Base-by-base conservation (phyloP, 2,888 invertebrate species). In the Oxystoma pomonae region DNA sequence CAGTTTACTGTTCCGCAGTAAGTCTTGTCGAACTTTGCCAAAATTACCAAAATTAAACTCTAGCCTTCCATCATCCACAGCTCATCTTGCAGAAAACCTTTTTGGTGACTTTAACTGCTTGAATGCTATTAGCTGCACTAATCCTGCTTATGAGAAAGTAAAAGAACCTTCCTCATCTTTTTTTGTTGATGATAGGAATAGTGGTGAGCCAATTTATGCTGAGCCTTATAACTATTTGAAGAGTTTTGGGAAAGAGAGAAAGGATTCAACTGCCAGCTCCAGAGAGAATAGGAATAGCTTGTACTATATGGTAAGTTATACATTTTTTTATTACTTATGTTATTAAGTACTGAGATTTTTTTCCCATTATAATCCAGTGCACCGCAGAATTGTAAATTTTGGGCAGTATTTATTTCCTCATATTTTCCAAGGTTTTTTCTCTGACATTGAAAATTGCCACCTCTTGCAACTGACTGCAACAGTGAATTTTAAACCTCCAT, bases 151-250 rank as follows among this genome's bases (percentile, higher is more conserved):
- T 67, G 77, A 75, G 55, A 73, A 72, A 52, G 72, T 79, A 56
- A 75, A 71, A 64, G 77, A 78, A 67, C 72, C 76, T 7, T 62
- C 74, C 67, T 76, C 76, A 17, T 72, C 70, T 56, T 80, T 80
- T 75, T 79, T 78, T 73, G 74, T 78, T 59, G 67, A 69, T 50
- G 55, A 22, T 5, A 71, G 69, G 18, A 76, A 73, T 50, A 71
- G 70, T 35, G 77, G 82, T 21, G 87, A 87, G 69, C 87, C 86
- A 69, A 85, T 88, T 20, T 88, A 88, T 72, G 87, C 87, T 67
- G 86, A 86, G 69, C 88, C 88, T 0, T 85, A 81, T 73, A 76
- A 78, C 61, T 73, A 69, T 61, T 69, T 68, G 59, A 66, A 63
- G 49, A 68, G 68, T 59, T 67, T 59, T 18, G 63, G 16, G n/a